Percentiles rank a stretch among this genome's conserved stretches.
Conservation (phyloP, 2,888 invertebrate species). For the Standfussiana lucernea region DNA sequence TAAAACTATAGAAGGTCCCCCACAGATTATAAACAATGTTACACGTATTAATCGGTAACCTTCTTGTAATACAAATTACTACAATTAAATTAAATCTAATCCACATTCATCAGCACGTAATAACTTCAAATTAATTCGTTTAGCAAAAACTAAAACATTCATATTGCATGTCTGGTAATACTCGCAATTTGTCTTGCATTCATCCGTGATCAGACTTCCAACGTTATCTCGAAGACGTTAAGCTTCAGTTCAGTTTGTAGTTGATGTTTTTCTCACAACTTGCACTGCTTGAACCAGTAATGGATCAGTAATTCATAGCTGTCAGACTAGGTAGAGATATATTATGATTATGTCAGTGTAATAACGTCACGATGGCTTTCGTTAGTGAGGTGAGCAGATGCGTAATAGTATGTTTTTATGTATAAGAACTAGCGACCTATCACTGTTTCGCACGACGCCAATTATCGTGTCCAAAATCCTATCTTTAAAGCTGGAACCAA, state of each 20-base stretch:
- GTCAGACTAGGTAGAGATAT: not conserved
- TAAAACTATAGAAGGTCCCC: not conserved
- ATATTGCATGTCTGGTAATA: conserved; percentile 24
- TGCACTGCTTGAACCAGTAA: conserved; percentile 18
- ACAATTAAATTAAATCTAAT: conserved; percentile 11
- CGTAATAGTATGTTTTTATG: not conserved
- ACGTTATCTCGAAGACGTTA: not conserved
- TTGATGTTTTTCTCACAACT: not conserved
- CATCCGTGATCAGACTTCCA: not conserved
- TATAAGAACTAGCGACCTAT: no score
- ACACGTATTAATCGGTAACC: not conserved
- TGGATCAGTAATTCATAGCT: conserved; percentile 36
- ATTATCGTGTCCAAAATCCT: no score
- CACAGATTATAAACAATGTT: not conserved
- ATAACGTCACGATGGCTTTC: not conserved
- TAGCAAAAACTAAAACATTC: conserved; percentile 41
- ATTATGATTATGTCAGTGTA: conserved; percentile 9
- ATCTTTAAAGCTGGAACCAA: no score
- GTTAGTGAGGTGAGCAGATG: not conserved
- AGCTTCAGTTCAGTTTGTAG: conserved; percentile 2
- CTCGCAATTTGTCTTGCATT: conserved; percentile 39
- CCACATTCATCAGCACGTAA: conserved; percentile 30
- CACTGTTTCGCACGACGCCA: no score
- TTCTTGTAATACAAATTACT: conserved; percentile 14
- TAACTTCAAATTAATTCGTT: conserved; percentile 21